These are phyloP conservation scores for Zonitis immaculata DNA, from an alignment of 2,888 invertebrate genomes.

Conservation along the genomic window DNA sequence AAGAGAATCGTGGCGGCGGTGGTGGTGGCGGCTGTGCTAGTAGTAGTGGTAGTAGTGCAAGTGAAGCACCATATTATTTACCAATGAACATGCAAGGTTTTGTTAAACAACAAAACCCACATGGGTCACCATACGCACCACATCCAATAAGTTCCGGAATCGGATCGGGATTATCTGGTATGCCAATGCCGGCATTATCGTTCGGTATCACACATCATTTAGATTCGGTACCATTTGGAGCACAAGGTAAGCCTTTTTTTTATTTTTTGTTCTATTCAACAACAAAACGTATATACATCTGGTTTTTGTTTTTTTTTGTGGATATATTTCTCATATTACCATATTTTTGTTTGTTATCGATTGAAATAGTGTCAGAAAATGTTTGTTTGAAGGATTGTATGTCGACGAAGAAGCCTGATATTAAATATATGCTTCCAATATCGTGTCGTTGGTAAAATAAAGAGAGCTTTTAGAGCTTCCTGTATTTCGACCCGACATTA, in stretches of 20 bases:
- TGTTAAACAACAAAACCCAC: slow-evolving; percentile 38
- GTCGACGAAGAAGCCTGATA: slow-evolving; percentile 9
- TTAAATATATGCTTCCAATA: slow-evolving; percentile 7
- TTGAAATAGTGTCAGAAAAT: background rate
- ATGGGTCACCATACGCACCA: slow-evolving; percentile 31
- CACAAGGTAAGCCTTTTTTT: slow-evolving; percentile 49
- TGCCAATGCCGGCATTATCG: slow-evolving; percentile 40
- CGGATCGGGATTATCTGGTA: slow-evolving; percentile 30
- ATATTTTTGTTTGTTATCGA: background rate
- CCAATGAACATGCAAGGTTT: slow-evolving; percentile 44
- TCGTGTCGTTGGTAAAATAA: slow-evolving; percentile 12
- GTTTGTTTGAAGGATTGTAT: background rate
- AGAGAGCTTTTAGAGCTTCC: slow-evolving; percentile 14
- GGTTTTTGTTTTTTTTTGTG: background rate
- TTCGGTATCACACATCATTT: slow-evolving; percentile 42
- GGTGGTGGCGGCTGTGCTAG: slow-evolving; percentile 10
- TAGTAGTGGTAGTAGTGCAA: slow-evolving; percentile 15
- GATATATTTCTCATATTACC: background rate
- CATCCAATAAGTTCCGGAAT: slow-evolving; percentile 38
- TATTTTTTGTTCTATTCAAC: background rate
- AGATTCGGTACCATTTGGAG: slow-evolving; percentile 40
- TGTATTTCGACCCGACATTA: background rate
- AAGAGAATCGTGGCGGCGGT: slow-evolving; percentile 26
- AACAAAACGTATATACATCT: background rate
- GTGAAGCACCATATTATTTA: slow-evolving; percentile 16